phyloP scores from a whole-genome alignment of 2,888 invertebrate species.

The Drosophila limbata region DNA sequence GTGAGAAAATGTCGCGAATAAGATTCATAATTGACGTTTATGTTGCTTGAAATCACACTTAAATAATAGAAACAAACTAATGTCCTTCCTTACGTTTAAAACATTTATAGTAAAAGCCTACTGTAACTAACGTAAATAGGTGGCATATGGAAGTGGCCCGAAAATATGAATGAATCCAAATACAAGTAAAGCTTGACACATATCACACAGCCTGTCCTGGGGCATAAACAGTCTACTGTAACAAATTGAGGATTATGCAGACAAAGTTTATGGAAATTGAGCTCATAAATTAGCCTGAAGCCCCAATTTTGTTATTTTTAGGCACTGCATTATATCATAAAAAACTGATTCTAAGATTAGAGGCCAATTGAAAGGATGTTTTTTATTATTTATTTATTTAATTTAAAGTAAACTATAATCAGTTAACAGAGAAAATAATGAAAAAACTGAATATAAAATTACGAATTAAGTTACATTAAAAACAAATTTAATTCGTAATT shows the following conservation, averaged over 20 bases:
- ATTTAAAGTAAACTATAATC: too few relatives aligned
- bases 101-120: background rate
- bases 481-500: too few relatives aligned
- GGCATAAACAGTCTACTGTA: background rate
- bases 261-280: conserved; percentile 26
- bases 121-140: background rate
- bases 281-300: conserved; percentile 23
- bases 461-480: too few relatives aligned
- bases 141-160: background rate
- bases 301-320: background rate
- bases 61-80: background rate
- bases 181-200: conserved; percentile 8
- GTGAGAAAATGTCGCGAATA: background rate
- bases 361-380: too few relatives aligned
- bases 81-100: background rate
- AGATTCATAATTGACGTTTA: background rate
- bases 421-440: too few relatives aligned
- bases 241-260: conserved; percentile 39
- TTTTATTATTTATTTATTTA: too few relatives aligned
- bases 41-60: background rate
- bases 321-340: too few relatives aligned
- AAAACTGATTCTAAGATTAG: too few relatives aligned
- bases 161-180: conserved; percentile 12
- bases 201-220: background rate
- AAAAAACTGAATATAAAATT: too few relatives aligned